A percentile compares a stretch with the other conserved stretches of the same genome.
Evolutionary conservation across 2,888 invertebrate species (phyloP).

Genomic region (Drepanosiphum platanoidis): DNA sequence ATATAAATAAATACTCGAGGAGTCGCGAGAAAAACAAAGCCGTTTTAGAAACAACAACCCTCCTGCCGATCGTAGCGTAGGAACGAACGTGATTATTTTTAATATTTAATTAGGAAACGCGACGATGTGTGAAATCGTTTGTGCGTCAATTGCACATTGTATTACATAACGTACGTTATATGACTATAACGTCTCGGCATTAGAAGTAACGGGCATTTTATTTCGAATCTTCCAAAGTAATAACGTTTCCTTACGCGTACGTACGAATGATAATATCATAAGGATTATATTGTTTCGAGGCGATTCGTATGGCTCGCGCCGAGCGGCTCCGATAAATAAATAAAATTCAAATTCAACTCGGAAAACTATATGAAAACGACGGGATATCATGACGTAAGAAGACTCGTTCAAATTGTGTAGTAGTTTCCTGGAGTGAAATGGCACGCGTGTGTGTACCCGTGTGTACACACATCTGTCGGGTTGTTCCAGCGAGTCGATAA

Average conservation of each 20-base stretch:
- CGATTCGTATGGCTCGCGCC: background rate
- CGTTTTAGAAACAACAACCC: no score
- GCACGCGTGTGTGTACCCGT: background rate
- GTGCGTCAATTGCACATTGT: no score
- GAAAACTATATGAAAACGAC: background rate
- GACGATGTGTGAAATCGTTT: no score
- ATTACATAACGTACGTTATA: no score
- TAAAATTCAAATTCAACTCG: background rate
- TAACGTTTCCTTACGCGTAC: no score
- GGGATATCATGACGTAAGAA: background rate
- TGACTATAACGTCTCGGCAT: background rate
- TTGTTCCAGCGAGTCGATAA: slow-evolving; percentile 42
- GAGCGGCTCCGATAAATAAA: background rate
- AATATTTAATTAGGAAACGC: no score
- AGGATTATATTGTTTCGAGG: background rate
- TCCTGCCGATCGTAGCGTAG: no score
- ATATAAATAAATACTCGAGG: no score
- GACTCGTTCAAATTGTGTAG: background rate
- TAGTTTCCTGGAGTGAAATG: background rate
- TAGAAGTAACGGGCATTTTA: background rate
- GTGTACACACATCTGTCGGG: background rate
- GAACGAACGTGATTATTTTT: no score
- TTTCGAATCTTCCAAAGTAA: no score
- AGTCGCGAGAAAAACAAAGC: no score
- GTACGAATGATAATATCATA: no score